Base-by-base conservation (phyloP, 2,797 vertebrate genomes). In the Bucorvus abyssinicus region DNA sequence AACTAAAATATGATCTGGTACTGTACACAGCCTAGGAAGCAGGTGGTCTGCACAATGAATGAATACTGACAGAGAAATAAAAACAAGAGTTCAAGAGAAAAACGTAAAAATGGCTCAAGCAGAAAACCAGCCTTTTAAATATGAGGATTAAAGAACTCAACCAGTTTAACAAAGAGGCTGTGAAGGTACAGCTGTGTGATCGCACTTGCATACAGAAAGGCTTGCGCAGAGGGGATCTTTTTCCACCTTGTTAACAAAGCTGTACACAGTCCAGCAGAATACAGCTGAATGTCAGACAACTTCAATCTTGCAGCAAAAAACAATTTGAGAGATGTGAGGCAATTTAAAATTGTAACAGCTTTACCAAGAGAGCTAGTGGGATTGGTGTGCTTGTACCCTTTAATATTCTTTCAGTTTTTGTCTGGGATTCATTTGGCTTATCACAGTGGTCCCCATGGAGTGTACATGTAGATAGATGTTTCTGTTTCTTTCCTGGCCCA, bases 311-410 rank as follows among this genome's bases (percentile, higher is more conserved):
- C 30, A 78, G 47, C 18, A 71, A 89, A 53, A 74, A 85, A 22
- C 15, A 76, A 20, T 71, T 77, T 68, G 53, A 86, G 73, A 59
- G 15, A 47, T 59, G n/a, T 2, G 18, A 93, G 59, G n/a, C 42
- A 84, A 88, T 93, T 91, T 84, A 84, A 63, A 74, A 79, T n/a
- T 55, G 20, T 38, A 95, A 75, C 23, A 75, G 38, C 65, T 86
- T 88, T 93, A 85, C 55, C 23, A 34, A 68, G 53, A 75, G 57
- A 64, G 11, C 32, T 68, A 40, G 18, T 26, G 42, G n/a, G 17
- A 36, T 89, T 3, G 0, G 1, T 21, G 34, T 78, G 26, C 34
- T 91, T 76, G 47, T 84, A 80, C 4, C 34, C 32, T 77, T 57
- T 23, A 83, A 22, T 82, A 57, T 23, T 64, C 80, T 90, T 80